These are phyloP conservation scores for Resseliella maxima DNA, from an alignment of 2,888 invertebrate genomes.

Conservation along the genomic window DNA sequence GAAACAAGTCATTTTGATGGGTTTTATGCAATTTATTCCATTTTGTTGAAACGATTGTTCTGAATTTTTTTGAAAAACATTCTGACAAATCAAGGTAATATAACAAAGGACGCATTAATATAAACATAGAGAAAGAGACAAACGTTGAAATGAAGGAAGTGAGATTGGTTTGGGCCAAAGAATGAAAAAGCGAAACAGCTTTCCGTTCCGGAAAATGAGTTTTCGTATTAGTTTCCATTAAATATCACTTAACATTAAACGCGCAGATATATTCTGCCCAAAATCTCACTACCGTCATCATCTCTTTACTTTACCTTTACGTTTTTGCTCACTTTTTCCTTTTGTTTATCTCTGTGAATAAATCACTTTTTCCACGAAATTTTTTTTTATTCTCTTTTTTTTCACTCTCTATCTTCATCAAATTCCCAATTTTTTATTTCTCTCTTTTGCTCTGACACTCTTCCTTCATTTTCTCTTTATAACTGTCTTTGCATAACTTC, in stretches of 20 bases:
- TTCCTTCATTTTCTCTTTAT: too few relatives aligned
- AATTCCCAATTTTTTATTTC: too few relatives aligned
- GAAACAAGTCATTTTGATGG: not conserved
- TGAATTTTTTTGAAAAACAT: not conserved
- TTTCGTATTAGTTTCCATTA: slow-evolving; percentile 18
- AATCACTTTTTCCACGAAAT: not conserved
- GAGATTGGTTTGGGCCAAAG: not conserved
- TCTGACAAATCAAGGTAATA: not conserved
- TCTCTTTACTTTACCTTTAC: too few relatives aligned
- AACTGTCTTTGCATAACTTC: too few relatives aligned
- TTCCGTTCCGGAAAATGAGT: slow-evolving; percentile 27
- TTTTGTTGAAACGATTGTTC: too few relatives aligned
- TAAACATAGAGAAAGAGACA: too few relatives aligned
- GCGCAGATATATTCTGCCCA: slow-evolving; percentile 10
- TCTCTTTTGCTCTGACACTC: too few relatives aligned
- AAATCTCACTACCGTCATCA: not conserved
- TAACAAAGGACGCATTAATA: too few relatives aligned
- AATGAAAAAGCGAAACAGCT: not conserved
- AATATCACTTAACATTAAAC: slow-evolving; percentile 17
- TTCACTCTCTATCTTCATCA: too few relatives aligned
- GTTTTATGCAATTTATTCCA: not conserved
- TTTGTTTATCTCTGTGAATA: not conserved
- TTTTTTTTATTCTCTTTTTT: too few relatives aligned
- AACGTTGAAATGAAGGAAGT: not conserved
- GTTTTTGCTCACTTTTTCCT: not conserved